Conservation (phyloP, 1,140 invertebrate species). For the Meloidogyne chitwoodi region DNA sequence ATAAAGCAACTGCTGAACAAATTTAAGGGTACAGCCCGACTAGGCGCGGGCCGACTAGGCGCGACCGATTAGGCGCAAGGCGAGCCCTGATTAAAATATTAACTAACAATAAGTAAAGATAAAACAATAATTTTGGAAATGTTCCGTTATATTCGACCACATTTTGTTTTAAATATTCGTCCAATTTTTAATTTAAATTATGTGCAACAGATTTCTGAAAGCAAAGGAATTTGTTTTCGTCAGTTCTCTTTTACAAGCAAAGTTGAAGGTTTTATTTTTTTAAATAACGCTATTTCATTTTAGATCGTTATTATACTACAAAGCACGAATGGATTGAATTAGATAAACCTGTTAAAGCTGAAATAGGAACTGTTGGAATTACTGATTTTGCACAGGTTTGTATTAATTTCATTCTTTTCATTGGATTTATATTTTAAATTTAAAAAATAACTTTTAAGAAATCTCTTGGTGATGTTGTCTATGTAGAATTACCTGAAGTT, state of each 20-base stretch:
- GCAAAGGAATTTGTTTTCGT: neutral
- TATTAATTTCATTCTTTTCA: neutral
- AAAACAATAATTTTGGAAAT: neutral
- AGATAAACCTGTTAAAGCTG: conserved; percentile 64
- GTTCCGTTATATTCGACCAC: neutral
- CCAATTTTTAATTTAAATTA: neutral
- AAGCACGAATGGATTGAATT: conserved; percentile 87
- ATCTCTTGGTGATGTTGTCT: conserved; percentile 86
- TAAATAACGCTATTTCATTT: neutral
- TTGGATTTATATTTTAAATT: too few relatives aligned
- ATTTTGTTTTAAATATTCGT: neutral
- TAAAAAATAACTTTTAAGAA: conserved; percentile 62
- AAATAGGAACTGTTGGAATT: conserved; percentile 80
- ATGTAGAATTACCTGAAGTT: conserved; percentile 81
- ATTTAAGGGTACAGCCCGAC: neutral
- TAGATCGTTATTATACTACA: conserved; percentile 38
- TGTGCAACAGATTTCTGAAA: neutral
- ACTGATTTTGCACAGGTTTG: conserved; percentile 76
- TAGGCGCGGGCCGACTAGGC: neutral
- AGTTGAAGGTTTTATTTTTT: neutral
- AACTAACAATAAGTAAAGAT: too few relatives aligned
- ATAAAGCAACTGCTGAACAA: neutral
- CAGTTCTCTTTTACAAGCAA: neutral
- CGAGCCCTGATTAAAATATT: too few relatives aligned
- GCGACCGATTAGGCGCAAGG: too few relatives aligned